Percentiles rank a stretch among this genome's conserved stretches.
Evolutionary conservation across 2,797 vertebrate genomes (phyloP).

Genomic region (Philypnodon macrostomus): DNA sequence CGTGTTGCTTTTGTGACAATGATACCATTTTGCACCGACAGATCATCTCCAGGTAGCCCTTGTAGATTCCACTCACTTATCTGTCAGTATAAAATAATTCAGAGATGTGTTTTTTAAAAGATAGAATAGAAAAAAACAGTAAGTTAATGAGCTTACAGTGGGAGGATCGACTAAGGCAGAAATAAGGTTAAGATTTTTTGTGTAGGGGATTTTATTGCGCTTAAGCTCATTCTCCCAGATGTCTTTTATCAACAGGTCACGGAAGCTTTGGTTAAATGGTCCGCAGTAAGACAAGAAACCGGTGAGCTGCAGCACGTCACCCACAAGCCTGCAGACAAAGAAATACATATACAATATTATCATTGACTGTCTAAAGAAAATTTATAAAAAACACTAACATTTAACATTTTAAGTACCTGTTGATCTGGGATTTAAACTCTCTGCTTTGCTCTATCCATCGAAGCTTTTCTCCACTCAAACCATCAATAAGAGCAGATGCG

Average conservation of each 20-base stretch:
- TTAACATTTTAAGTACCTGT: too few species aligned
- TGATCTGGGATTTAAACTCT: slow-evolving; percentile 88
- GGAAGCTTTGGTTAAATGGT: slow-evolving; percentile 95
- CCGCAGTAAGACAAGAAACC: slow-evolving; percentile 96
- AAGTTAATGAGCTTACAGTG: slow-evolving; percentile 62
- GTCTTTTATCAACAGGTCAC: slow-evolving; percentile 83
- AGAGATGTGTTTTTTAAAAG: too few species aligned
- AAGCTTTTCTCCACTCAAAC: slow-evolving; percentile 91
- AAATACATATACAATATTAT: too few species aligned
- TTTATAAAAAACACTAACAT: too few species aligned
- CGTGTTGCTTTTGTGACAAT: slow-evolving; percentile 92
- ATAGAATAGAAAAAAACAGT: not conserved
- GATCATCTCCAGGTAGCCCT: slow-evolving; percentile 90
- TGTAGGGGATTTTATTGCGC: slow-evolving; percentile 84
- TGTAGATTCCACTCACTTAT: slow-evolving; percentile 92
- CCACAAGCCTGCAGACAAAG: slow-evolving; percentile 54
- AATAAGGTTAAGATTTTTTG: slow-evolving; percentile 82
- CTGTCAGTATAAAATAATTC: too few species aligned
- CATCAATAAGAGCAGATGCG: slow-evolving; percentile 90
- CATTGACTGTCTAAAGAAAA: too few species aligned
- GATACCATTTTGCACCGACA: slow-evolving; percentile 95
- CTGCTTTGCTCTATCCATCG: slow-evolving; percentile 95
- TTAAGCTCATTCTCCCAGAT: slow-evolving; percentile 90
- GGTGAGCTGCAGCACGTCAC: slow-evolving; percentile 90
- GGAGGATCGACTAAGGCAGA: slow-evolving; percentile 89